phyloP scores from a whole-genome alignment of 2,797 vertebrate species.

The Xiphorhynchus erythropygius region DNA sequence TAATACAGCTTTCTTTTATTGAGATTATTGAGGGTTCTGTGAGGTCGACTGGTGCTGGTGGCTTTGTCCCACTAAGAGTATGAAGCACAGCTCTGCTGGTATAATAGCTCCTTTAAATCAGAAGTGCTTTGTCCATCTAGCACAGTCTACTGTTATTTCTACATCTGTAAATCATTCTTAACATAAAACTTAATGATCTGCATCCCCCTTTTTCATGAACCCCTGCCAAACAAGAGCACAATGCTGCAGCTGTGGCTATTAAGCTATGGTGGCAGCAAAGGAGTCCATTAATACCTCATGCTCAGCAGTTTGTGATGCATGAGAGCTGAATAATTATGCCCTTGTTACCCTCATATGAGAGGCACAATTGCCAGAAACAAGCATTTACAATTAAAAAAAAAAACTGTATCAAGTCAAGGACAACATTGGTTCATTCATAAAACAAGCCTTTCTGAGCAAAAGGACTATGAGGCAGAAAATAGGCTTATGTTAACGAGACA shows the following conservation, averaged over 20 bases:
- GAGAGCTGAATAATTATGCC: conserved; percentile 45
- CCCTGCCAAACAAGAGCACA: conserved; percentile 8
- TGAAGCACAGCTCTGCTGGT: background rate
- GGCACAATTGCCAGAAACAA: conserved; percentile 34
- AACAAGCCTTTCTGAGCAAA: conserved; percentile 7
- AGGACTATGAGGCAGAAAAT: background rate
- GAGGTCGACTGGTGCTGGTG: background rate
- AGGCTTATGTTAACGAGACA: background rate
- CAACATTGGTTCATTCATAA: conserved; percentile 40
- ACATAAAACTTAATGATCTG: conserved; percentile 31
- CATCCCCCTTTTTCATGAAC: conserved; percentile 22
- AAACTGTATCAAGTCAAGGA: background rate
- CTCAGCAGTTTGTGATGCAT: conserved; percentile 51
- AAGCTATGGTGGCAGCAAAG: conserved; percentile 19
- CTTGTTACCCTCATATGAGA: conserved; percentile 24
- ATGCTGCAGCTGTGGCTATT: conserved; percentile 39
- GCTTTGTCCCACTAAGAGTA: background rate
- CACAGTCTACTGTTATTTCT: background rate
- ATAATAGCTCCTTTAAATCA: background rate
- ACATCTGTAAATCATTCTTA: conserved; percentile 43
- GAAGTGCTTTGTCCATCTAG: background rate
- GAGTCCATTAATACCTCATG: conserved; percentile 48
- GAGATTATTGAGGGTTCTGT: background rate
- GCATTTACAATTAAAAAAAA: background rate
- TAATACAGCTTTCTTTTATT: background rate